These are phyloP conservation scores for Pycnomerus fuliginosus DNA, from an alignment of 2,888 invertebrate species.

Conservation along the genomic window DNA sequence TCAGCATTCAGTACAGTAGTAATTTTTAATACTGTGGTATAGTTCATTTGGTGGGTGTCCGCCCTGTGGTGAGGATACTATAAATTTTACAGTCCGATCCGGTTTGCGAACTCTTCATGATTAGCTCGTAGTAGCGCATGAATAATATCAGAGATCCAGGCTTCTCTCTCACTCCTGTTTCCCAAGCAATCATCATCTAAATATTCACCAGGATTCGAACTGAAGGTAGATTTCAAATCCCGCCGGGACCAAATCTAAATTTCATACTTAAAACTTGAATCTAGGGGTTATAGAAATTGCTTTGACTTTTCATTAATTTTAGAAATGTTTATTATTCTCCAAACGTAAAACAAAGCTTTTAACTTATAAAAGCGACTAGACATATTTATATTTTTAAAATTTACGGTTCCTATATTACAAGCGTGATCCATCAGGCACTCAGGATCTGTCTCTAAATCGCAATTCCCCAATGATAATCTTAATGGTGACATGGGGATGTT, in stretches of 20 bases:
- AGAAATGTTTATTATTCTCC: too few species aligned
- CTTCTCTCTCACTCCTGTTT: conserved; percentile 22
- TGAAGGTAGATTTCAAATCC: conserved; percentile 26
- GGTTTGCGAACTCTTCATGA: conserved; percentile 23
- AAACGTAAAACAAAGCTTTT: conserved; percentile 3
- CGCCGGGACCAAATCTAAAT: conserved; percentile 26
- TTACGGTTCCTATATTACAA: conserved; percentile 19
- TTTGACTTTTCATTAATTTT: conserved; percentile 21
- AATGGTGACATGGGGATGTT: conserved; percentile 19
- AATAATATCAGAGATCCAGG: conserved; percentile 25
- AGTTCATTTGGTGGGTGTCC: not conserved
- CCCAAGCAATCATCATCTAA: conserved; percentile 29
- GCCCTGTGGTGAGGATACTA: conserved; percentile 4
- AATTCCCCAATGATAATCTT: conserved; percentile 23
- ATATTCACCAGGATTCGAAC: conserved; percentile 29
- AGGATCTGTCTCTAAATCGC: conserved; percentile 24
- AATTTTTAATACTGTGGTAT: not conserved
- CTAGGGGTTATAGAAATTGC: conserved; percentile 26
- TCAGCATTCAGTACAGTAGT: too few species aligned
- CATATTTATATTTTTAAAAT: conserved; percentile 16
- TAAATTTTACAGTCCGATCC: conserved; percentile 15
- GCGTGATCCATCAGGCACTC: conserved; percentile 26
- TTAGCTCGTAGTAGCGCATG: conserved; percentile 27
- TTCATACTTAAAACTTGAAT: conserved; percentile 27
- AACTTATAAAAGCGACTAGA: not conserved